phyloP scores from a whole-genome alignment of 2,888 invertebrate genomes.

The Chaetogeoica ovagalla region DNA sequence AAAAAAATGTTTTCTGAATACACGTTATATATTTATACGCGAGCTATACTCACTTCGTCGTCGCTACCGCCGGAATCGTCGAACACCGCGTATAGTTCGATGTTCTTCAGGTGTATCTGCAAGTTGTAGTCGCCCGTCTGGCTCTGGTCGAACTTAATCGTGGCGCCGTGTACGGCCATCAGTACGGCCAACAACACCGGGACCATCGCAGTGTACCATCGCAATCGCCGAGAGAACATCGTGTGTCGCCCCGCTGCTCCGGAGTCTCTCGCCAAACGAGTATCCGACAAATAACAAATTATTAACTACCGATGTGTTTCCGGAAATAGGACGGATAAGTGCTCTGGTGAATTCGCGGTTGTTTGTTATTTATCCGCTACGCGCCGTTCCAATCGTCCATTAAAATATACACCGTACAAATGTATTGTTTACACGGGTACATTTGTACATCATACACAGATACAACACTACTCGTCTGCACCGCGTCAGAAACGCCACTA shows the following conservation, averaged over 20 bases:
- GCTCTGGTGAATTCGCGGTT: too few species aligned
- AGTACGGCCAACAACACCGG: neutral
- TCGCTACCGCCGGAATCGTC: slow-evolving; percentile 62
- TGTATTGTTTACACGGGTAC: too few species aligned
- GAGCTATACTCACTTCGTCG: slow-evolving; percentile 63
- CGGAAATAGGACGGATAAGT: too few species aligned
- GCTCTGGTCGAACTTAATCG: slow-evolving; percentile 67
- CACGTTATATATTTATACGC: too few species aligned
- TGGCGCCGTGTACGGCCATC: slow-evolving; percentile 41
- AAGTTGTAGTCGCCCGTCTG: slow-evolving; percentile 80
- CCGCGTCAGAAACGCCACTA: slow-evolving; percentile 32
- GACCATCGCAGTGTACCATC: neutral
- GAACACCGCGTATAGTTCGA: slow-evolving; percentile 72
- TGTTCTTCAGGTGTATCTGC: slow-evolving; percentile 76
- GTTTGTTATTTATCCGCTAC: too few species aligned
- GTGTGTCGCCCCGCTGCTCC: neutral
- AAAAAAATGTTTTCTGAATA: too few species aligned
- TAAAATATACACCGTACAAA: too few species aligned
- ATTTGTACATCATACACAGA: too few species aligned
- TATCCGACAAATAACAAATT: too few species aligned
- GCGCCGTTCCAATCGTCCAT: too few species aligned
- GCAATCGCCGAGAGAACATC: neutral
- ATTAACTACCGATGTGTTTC: too few species aligned
- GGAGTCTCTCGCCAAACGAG: too few species aligned
- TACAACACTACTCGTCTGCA: slow-evolving; percentile 7